Conservation (phyloP, 2,888 invertebrate genomes). For the Heliconius charithonia region DNA sequence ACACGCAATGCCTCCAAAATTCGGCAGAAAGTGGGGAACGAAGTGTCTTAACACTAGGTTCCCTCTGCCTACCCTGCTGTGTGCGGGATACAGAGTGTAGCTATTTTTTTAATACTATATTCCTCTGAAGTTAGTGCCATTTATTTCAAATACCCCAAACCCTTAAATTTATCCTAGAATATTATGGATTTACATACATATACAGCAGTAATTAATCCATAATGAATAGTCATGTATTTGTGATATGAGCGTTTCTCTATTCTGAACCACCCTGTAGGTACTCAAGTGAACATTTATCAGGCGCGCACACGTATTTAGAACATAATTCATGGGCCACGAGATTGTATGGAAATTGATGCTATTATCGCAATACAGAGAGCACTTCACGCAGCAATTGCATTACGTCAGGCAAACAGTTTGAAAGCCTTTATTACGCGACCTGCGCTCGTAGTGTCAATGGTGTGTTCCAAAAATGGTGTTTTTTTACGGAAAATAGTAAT, state of each 20-base stretch:
- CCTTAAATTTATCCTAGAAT: neutral
- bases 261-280: neutral
- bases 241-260: slow-evolving; percentile 15
- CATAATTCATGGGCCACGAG: slow-evolving; percentile 40
- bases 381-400: slow-evolving; percentile 45
- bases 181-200: neutral
- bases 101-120: too few species aligned
- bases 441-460: neutral
- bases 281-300: slow-evolving; percentile 34
- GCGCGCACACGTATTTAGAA: slow-evolving; percentile 33
- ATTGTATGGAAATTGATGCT: slow-evolving; percentile 47
- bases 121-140: neutral
- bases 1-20: too few species aligned
- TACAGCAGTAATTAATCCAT: neutral
- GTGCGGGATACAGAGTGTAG: too few species aligned
- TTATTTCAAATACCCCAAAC: neutral
- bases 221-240: slow-evolving; percentile 19
- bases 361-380: slow-evolving; percentile 44
- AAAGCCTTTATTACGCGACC: slow-evolving; percentile 44
- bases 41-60: too few species aligned
- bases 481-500: too few species aligned
- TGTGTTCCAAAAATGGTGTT: neutral
- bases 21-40: too few species aligned
- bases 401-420: slow-evolving; percentile 46
- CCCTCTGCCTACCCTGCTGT: too few species aligned